A percentile compares a stretch with the other conserved stretches of the same genome.
Conservation (phyloP, 2,888 invertebrate genomes). For the Eumerus sabulonum region DNA sequence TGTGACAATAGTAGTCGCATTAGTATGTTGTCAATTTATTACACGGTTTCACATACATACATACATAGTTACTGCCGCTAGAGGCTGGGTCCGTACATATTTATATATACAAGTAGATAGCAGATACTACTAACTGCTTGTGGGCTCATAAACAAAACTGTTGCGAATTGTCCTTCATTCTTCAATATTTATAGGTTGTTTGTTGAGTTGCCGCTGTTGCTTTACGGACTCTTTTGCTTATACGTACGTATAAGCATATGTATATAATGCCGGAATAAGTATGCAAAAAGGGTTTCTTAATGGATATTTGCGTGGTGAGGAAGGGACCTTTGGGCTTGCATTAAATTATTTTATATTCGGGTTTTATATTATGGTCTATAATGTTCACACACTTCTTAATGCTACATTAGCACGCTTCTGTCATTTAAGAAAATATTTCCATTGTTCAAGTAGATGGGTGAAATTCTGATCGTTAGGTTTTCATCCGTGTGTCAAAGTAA, state of each 20-base stretch:
- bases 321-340: slow-evolving; percentile 48
- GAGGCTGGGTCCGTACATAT: slow-evolving; percentile 28
- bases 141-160: slow-evolving; percentile 63
- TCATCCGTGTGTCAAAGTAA: slow-evolving; percentile 8
- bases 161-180: slow-evolving; percentile 67
- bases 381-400: slow-evolving; percentile 58
- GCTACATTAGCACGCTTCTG: slow-evolving; percentile 62
- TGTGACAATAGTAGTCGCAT: slow-evolving; percentile 46
- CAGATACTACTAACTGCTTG: slow-evolving; percentile 37
- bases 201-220: slow-evolving; percentile 23
- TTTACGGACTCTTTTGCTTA: slow-evolving; percentile 28
- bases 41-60: slow-evolving; percentile 50
- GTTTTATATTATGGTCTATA: slow-evolving; percentile 58
- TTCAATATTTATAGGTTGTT: slow-evolving; percentile 66
- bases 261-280: slow-evolving; percentile 3
- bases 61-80: slow-evolving; percentile 31
- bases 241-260: slow-evolving; percentile 21
- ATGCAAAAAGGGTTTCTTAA: slow-evolving; percentile 53
- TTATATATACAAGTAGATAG: not conserved
- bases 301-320: slow-evolving; percentile 24
- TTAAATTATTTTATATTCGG: slow-evolving; percentile 63
- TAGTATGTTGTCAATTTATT: slow-evolving; percentile 62
- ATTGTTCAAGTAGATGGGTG: slow-evolving; percentile 58
- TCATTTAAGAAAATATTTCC: slow-evolving; percentile 56
- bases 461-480: slow-evolving; percentile 26